Conservation (phyloP, 2,797 vertebrate genomes). For the Sparidentex hasta region DNA sequence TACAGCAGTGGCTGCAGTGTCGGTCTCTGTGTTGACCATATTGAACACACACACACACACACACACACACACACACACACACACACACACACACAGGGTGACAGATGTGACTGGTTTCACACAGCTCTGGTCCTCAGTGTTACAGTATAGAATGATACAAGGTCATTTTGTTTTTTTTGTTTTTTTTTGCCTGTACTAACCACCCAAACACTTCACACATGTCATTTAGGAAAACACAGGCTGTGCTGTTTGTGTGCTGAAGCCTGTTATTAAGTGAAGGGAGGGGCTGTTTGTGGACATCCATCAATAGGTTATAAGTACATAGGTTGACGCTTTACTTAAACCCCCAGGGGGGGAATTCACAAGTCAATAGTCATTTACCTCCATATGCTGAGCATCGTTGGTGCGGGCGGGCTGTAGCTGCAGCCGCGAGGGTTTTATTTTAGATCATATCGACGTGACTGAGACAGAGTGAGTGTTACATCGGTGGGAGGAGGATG, state of each 20-base stretch:
- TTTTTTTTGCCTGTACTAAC: background rate
- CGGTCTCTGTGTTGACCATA: background rate
- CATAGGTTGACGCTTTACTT: background rate
- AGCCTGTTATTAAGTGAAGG: conserved; percentile 44
- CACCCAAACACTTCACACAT: conserved; percentile 9
- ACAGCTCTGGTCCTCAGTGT: background rate
- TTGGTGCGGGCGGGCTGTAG: conserved; percentile 30
- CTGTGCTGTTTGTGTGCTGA: conserved; percentile 20
- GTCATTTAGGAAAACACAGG: conserved; percentile 31
- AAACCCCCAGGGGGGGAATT: background rate
- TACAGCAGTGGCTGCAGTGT: conserved; percentile 28
- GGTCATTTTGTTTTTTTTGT: too few species aligned
- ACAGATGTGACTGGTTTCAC: conserved; percentile 3
- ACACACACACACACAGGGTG: conserved; percentile 4
- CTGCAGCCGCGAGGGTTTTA: conserved; percentile 27
- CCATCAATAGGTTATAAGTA: conserved; percentile 36
- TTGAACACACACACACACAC: background rate
- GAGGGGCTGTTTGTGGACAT: conserved; percentile 36
- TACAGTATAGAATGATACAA: background rate
- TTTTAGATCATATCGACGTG: conserved; percentile 37
- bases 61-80: background rate
- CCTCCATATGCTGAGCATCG: conserved; percentile 44
- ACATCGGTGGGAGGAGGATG: conserved; percentile 27
- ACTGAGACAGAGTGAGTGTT: conserved; percentile 8
- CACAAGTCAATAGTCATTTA: conserved; percentile 36